Conservation (phyloP, 2,113 vertebrate species). For the Leptobrachium leishanense region DNA sequence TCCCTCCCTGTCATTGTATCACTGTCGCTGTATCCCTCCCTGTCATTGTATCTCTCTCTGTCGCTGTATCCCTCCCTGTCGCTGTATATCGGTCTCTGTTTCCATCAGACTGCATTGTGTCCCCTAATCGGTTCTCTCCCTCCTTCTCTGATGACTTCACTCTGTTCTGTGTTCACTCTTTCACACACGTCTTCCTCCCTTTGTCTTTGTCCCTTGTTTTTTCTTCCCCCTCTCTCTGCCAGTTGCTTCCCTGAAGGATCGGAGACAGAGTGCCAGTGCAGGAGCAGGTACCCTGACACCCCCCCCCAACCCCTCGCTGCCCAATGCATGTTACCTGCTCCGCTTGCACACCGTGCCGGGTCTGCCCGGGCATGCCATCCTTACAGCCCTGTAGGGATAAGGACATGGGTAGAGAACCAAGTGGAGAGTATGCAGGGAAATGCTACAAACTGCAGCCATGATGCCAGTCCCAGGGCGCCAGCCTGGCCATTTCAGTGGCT, state of each 20-base stretch:
- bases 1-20: not conserved
- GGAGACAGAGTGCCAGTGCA: slow-evolving; percentile 96
- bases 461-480: no score
- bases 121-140: not conserved
- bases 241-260: slow-evolving; percentile 98
- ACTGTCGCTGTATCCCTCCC: no score
- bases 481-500: no score
- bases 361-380: not conserved
- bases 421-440: no score
- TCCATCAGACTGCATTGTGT: not conserved
- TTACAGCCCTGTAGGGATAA: no score
- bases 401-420: not conserved
- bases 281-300: slow-evolving; percentile 79
- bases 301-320: slow-evolving; percentile 35
- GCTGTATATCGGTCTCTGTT: not conserved
- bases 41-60: not conserved
- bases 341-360: not conserved
- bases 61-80: no score
- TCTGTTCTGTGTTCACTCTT: not conserved
- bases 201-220: not conserved
- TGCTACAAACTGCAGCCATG: no score
- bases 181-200: not conserved
- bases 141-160: not conserved
- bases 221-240: slow-evolving; percentile 54
- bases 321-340: slow-evolving; percentile 30